Conservation (phyloP, 2,113 vertebrate species). For the Hymenochirus boettgeri region DNA sequence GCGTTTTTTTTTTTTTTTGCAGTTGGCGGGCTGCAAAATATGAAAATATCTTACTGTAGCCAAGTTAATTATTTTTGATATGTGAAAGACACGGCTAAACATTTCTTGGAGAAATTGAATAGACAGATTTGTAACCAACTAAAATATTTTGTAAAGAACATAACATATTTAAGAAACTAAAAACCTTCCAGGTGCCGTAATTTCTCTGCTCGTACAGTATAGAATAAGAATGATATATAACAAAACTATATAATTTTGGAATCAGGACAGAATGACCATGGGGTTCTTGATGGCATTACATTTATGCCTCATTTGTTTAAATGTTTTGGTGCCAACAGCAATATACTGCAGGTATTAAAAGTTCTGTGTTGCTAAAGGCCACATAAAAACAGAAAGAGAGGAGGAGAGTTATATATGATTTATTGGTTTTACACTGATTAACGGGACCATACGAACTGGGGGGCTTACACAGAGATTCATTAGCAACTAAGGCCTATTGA, state of each 20-base stretch:
- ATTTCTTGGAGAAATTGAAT: slow-evolving; percentile 41
- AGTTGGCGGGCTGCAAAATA: slow-evolving; percentile 37
- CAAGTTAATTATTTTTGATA: slow-evolving; percentile 45
- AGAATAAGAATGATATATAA: not conserved
- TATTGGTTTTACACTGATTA: no score
- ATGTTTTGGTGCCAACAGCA: not conserved
- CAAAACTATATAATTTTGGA: not conserved
- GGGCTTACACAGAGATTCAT: no score
- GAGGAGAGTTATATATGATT: no score
- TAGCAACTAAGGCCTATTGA: no score
- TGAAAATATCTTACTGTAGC: slow-evolving; percentile 31
- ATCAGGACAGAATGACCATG: not conserved
- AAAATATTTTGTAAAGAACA: slow-evolving; percentile 32
- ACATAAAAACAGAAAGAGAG: not conserved
- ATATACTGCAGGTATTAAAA: not conserved
- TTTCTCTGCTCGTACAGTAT: not conserved
- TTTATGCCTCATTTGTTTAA: not conserved
- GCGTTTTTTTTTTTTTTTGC: slow-evolving; percentile 49
- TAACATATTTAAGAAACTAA: slow-evolving; percentile 28
- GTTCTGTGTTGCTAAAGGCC: not conserved
- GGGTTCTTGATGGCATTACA: not conserved
- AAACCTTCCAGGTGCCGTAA: not conserved
- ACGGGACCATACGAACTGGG: no score
- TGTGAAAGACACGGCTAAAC: slow-evolving; percentile 40
- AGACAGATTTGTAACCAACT: slow-evolving; percentile 37